These are phyloP conservation scores for Phycodurus eques DNA, from an alignment of 2,113 vertebrate genomes.

Conservation along the genomic window DNA sequence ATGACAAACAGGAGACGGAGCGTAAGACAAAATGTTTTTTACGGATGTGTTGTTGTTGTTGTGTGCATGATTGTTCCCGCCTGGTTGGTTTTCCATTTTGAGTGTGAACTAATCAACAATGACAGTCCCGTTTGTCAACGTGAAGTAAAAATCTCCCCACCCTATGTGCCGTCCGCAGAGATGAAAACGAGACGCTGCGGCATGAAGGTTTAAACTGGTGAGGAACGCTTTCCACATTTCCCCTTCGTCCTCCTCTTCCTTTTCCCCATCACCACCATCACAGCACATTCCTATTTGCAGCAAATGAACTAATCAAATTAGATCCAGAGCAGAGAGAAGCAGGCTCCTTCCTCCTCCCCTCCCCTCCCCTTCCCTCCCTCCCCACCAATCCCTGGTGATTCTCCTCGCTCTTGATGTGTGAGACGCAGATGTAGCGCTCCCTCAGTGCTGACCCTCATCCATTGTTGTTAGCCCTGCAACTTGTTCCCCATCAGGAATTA, in stretches of 20 bases:
- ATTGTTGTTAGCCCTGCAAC: constrained; percentile 52
- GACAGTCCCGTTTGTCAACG: constrained; percentile 44
- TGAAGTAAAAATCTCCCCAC: constrained; percentile 54
- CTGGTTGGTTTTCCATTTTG: not conserved
- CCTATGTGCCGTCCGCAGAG: constrained; percentile 67
- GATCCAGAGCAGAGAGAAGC: constrained; percentile 45
- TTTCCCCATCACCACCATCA: constrained; percentile 53
- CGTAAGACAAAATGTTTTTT: not conserved
- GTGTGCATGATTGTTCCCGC: not conserved
- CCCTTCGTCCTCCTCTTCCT: not conserved
- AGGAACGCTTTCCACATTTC: constrained; percentile 64
- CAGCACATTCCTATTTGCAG: constrained; percentile 34
- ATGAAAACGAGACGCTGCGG: constrained; percentile 66
- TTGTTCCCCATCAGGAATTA: constrained; percentile 52
- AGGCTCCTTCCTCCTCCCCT: constrained; percentile 18
- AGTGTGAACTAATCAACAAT: constrained; percentile 48
- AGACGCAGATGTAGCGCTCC: constrained; percentile 46
- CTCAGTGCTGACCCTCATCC: constrained; percentile 49
- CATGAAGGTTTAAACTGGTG: constrained; percentile 73
- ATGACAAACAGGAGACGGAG: not conserved
- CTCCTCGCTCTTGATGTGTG: constrained; percentile 43
- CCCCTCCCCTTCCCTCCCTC: constrained; percentile 2
- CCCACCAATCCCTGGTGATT: constrained; percentile 44
- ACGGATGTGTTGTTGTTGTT: not conserved
- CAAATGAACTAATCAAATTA: constrained; percentile 58